phyloP scores from a whole-genome alignment of 1,140 invertebrate genomes.

The Cryptotermes secundus region DNA sequence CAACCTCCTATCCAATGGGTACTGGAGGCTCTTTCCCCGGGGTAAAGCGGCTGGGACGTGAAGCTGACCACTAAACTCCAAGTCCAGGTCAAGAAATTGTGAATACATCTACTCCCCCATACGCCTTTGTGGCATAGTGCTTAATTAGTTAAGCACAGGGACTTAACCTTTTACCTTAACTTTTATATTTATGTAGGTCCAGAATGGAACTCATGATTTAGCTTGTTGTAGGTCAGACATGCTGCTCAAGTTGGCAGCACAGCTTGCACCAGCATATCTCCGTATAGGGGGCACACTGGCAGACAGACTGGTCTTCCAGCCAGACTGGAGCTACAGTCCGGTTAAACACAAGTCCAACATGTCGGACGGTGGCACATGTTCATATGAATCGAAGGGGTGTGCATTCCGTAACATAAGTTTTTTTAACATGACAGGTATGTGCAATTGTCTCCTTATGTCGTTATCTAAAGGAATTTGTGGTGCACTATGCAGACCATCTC shows the following conservation, averaged over 20 bases:
- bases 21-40: too few relatives aligned
- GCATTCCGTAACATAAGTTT: slow-evolving; percentile 44
- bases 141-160: too few relatives aligned
- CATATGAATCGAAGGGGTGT: slow-evolving; percentile 43
- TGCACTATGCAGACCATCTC: too few relatives aligned
- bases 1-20: too few relatives aligned
- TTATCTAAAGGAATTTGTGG: neutral
- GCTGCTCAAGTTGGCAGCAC: slow-evolving; percentile 54
- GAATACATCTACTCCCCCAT: too few relatives aligned
- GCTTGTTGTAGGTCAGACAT: slow-evolving; percentile 26
- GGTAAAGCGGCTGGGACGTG: too few relatives aligned
- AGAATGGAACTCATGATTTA: too few relatives aligned
- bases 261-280: slow-evolving; percentile 60
- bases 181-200: too few relatives aligned
- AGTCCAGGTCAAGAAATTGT: too few relatives aligned
- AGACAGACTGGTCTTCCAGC: slow-evolving; percentile 61
- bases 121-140: too few relatives aligned
- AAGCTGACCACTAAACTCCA: too few relatives aligned
- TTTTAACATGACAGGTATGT: slow-evolving; percentile 50
- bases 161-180: too few relatives aligned
- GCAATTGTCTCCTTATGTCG: neutral
- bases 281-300: slow-evolving; percentile 66
- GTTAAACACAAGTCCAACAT: neutral
- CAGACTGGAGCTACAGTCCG: neutral
- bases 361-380: slow-evolving; percentile 39